These are phyloP conservation scores for Thryonomys swinderianus DNA, from an alignment of 2,113 vertebrate species.

Conservation along the genomic window DNA sequence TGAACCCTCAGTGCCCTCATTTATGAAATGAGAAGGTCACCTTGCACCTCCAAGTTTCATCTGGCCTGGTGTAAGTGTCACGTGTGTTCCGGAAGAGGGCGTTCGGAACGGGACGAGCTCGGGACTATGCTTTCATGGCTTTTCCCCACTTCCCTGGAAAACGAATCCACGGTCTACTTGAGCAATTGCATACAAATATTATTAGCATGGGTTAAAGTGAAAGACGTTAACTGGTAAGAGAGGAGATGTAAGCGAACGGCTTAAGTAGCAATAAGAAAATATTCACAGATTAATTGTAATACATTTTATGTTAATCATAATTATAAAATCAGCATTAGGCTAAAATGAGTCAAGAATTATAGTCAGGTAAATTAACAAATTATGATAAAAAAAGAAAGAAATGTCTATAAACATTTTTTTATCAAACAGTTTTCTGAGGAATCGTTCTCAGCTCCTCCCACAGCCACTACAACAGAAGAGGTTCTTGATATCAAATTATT, in stretches of 20 bases:
- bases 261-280: slow-evolving; percentile 11
- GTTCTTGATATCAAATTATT: neutral
- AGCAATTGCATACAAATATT: neutral
- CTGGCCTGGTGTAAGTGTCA: neutral
- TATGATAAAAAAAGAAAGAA: slow-evolving; percentile 9
- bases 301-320: neutral
- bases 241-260: neutral
- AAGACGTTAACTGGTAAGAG: neutral
- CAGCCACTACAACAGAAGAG: neutral
- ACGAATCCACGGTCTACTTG: neutral
- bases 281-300: neutral
- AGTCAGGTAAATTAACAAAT: neutral
- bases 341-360: neutral
- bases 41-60: neutral
- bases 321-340: slow-evolving; percentile 23
- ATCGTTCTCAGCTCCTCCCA: neutral
- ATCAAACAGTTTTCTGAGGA: neutral
- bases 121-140: neutral
- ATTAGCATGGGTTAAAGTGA: neutral
- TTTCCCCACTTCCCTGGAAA: neutral
- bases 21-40: neutral
- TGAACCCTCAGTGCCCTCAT: neutral
- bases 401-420: neutral
- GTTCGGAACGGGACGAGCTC: neutral
- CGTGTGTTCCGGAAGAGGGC: neutral